Percentiles rank a stretch among this genome's conserved stretches.
Conservation (phyloP, 2,888 invertebrate genomes). For the Gymnosoma rotundatum region DNA sequence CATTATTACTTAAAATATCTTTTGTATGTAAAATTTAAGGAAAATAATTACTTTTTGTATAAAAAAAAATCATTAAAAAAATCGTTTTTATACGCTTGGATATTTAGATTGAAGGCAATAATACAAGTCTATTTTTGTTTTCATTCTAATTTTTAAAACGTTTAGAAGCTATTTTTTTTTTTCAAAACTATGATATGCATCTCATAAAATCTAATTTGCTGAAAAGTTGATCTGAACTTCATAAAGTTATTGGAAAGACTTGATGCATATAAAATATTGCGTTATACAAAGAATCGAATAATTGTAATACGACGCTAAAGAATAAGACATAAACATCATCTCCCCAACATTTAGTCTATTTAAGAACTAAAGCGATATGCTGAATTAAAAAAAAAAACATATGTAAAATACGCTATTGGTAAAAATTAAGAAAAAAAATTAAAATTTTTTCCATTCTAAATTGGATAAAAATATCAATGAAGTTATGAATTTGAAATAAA, state of each 20-base stretch:
- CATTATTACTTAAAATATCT: constrained; percentile 30
- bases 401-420: constrained; percentile 8
- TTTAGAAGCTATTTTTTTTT: too few species aligned
- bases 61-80: constrained; percentile 5
- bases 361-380: background rate
- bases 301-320: too few species aligned
- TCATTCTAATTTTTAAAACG: too few species aligned
- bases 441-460: constrained; percentile 14
- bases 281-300: too few species aligned
- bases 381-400: background rate
- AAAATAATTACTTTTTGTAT: constrained; percentile 27
- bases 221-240: too few species aligned
- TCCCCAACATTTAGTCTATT: background rate
- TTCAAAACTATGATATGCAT: too few species aligned
- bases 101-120: too few species aligned
- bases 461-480: constrained; percentile 30
- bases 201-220: too few species aligned
- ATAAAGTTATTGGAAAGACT: too few species aligned
- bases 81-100: too few species aligned
- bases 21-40: constrained; percentile 47
- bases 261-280: too few species aligned
- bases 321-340: background rate
- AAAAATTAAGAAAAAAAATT: constrained; percentile 35
- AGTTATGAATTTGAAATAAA: constrained; percentile 41
- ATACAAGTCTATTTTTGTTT: too few species aligned